These are phyloP conservation scores for Apoda limacodes DNA, from an alignment of 2,888 invertebrate species.

Conservation along the genomic window DNA sequence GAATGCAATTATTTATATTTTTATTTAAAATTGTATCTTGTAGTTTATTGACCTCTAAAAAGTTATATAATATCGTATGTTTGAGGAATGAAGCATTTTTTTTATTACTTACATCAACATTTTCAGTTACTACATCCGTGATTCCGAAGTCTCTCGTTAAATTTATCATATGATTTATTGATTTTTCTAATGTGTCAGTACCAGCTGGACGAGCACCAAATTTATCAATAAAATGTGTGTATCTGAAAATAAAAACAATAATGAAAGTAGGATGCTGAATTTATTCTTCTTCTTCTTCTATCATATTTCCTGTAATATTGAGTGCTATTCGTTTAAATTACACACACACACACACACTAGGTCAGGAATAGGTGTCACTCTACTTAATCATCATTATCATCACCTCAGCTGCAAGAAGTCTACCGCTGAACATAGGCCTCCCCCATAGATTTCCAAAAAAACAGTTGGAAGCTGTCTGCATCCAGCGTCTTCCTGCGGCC, in stretches of 20 bases:
- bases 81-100: constrained; percentile 4
- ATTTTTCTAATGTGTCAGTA: constrained; percentile 67
- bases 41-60: background rate
- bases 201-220: constrained; percentile 76
- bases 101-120: constrained; percentile 48
- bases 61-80: background rate
- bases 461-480: no score
- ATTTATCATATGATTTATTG: constrained; percentile 74
- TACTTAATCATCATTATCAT: no score
- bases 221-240: constrained; percentile 41
- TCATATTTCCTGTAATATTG: background rate
- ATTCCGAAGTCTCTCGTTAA: constrained; percentile 40
- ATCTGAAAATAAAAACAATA: constrained; percentile 29
- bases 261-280: background rate
- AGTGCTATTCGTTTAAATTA: constrained; percentile 6
- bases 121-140: constrained; percentile 77
- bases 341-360: no score
- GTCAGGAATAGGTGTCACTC: no score
- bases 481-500: no score
- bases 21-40: background rate
- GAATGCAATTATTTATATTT: background rate
- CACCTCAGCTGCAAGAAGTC: no score
- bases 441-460: no score
- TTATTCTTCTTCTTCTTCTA: background rate
- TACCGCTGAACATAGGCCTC: no score